phyloP scores from a whole-genome alignment of 1,140 invertebrate genomes.

The Hyles euphorbiae region DNA sequence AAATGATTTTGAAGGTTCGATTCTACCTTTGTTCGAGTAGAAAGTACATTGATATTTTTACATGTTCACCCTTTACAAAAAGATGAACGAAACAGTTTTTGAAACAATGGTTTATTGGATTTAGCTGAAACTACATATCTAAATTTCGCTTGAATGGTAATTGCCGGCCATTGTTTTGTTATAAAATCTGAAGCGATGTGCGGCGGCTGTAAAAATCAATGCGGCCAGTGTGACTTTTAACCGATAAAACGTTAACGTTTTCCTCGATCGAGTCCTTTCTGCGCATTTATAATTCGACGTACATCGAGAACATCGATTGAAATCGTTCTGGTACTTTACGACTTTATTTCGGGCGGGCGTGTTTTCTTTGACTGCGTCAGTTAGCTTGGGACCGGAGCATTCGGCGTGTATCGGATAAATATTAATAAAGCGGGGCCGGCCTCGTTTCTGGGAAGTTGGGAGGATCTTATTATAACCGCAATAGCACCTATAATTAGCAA shows the following conservation, averaged over 20 bases:
- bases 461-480: slow-evolving; percentile 75
- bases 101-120: no score
- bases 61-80: no score
- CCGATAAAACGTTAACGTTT: slow-evolving; percentile 34
- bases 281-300: slow-evolving; percentile 59
- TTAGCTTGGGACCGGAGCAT: slow-evolving; percentile 61
- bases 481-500: slow-evolving; percentile 74
- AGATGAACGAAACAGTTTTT: no score
- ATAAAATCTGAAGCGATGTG: no score
- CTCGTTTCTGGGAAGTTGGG: slow-evolving; percentile 72
- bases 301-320: slow-evolving; percentile 64
- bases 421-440: slow-evolving; percentile 71
- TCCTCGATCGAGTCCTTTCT: slow-evolving; percentile 43
- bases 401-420: slow-evolving; percentile 73
- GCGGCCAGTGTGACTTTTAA: slow-evolving; percentile 18
- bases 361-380: slow-evolving; percentile 73
- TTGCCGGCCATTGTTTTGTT: no score
- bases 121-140: no score
- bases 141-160: no score
- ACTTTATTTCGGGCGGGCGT: slow-evolving; percentile 70
- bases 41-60: no score
- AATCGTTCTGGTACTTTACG: slow-evolving; percentile 71
- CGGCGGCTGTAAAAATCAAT: slow-evolving; percentile 21
- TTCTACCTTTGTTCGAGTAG: no score
- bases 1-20: no score